Evolutionary conservation across 2,113 vertebrate genomes (phyloP).

Genomic region (Sula dactylatra): DNA sequence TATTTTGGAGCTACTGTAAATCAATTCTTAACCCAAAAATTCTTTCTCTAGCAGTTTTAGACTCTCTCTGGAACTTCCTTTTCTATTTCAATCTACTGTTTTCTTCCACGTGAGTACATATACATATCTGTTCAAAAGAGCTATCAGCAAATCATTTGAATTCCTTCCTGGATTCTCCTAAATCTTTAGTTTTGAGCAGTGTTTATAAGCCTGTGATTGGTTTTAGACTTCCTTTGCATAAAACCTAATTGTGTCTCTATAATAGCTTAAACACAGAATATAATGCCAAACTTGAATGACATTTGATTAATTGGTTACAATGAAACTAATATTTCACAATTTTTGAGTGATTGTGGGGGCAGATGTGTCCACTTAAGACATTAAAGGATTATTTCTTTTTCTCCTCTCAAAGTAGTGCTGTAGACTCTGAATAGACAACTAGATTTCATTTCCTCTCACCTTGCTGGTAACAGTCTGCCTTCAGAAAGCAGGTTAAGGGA

Average conservation of each 20-base stretch:
- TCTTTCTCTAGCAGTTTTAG: neutral
- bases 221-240: neutral
- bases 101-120: neutral
- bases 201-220: neutral
- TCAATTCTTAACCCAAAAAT: neutral
- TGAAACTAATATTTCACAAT: neutral
- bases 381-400: neutral
- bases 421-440: neutral
- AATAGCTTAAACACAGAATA: neutral
- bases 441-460: neutral
- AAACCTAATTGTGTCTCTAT: neutral
- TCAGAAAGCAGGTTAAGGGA: neutral
- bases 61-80: neutral
- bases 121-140: neutral
- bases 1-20: neutral
- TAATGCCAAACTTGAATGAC: neutral
- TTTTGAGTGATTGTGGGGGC: neutral
- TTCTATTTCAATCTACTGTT: neutral
- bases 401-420: neutral
- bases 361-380: neutral
- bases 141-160: neutral
- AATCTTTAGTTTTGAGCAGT: neutral
- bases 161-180: neutral
- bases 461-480: neutral
- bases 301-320: neutral